phyloP scores from a whole-genome alignment of 2,888 invertebrate genomes.

The Nemurella pictetii region DNA sequence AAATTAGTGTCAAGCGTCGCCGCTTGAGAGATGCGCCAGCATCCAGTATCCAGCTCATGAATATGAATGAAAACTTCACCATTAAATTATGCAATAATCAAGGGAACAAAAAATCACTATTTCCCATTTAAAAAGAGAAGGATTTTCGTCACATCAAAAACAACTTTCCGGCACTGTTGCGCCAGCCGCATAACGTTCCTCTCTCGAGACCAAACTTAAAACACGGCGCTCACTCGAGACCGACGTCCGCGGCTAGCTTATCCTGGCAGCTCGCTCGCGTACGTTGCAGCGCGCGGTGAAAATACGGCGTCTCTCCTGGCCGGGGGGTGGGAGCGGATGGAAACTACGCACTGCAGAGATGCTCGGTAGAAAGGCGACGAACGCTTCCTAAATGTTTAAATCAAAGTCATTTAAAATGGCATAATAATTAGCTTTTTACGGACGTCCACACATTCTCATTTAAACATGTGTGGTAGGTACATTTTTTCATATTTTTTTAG shows the following conservation, averaged over 20 bases:
- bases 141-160: slow-evolving; percentile 10
- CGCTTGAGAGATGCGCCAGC: slow-evolving; percentile 9
- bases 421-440: too few relatives aligned
- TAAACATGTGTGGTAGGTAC: too few relatives aligned
- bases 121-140: slow-evolving; percentile 2
- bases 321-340: too few relatives aligned
- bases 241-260: not conserved
- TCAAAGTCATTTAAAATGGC: too few relatives aligned
- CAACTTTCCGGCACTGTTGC: slow-evolving; percentile 6
- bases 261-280: not conserved
- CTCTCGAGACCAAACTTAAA: slow-evolving; percentile 5
- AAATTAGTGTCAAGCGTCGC: slow-evolving; percentile 29
- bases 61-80: slow-evolving; percentile 30
- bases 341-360: too few relatives aligned
- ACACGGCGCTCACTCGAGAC: not conserved
- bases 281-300: too few relatives aligned
- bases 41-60: slow-evolving; percentile 15
- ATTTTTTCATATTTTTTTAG: too few relatives aligned
- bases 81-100: slow-evolving; percentile 32
- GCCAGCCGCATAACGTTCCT: not conserved
- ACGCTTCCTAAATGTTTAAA: too few relatives aligned
- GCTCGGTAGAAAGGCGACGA: too few relatives aligned
- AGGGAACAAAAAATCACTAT: slow-evolving; percentile 32
- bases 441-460: too few relatives aligned
- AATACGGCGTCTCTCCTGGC: not conserved